These are phyloP conservation scores for Chelidonichthys spinosus DNA, from an alignment of 2,797 vertebrate species.

Conservation along the genomic window DNA sequence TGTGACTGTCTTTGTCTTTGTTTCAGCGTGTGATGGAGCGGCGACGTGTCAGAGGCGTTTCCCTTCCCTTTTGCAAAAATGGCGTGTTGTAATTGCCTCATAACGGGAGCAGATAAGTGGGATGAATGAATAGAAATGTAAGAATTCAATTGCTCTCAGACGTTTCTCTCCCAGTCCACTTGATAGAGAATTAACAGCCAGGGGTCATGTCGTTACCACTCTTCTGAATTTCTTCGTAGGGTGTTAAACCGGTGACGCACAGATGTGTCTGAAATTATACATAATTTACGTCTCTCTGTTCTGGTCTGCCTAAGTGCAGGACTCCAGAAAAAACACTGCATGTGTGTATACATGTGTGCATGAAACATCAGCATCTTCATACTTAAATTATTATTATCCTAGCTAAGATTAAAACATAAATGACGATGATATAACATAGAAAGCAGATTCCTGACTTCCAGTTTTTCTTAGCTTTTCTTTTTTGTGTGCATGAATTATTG, in stretches of 20 bases:
- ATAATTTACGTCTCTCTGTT: slow-evolving; percentile 42
- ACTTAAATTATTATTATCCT: neutral
- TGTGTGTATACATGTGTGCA: neutral
- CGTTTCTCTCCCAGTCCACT: slow-evolving; percentile 8
- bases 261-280: slow-evolving; percentile 34
- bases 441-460: neutral
- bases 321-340: neutral
- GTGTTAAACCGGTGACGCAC: slow-evolving; percentile 27
- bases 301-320: neutral
- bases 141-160: slow-evolving; percentile 1
- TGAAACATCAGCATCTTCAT: neutral
- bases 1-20: neutral
- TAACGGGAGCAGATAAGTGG: slow-evolving; percentile 6
- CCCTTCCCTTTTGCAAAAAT: slow-evolving; percentile 8
- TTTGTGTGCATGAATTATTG: slow-evolving; percentile 17
- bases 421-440: neutral
- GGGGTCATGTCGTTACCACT: slow-evolving; percentile 22
- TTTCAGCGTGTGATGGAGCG: slow-evolving; percentile 11
- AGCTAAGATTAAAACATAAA: neutral
- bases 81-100: neutral
- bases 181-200: slow-evolving; percentile 36
- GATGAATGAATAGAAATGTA: slow-evolving; percentile 17
- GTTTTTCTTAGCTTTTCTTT: neutral
- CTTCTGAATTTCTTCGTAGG: slow-evolving; percentile 23
- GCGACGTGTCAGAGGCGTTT: slow-evolving; percentile 1